Conservation (phyloP, 1,140 invertebrate genomes). For the Microvelia longipes region DNA sequence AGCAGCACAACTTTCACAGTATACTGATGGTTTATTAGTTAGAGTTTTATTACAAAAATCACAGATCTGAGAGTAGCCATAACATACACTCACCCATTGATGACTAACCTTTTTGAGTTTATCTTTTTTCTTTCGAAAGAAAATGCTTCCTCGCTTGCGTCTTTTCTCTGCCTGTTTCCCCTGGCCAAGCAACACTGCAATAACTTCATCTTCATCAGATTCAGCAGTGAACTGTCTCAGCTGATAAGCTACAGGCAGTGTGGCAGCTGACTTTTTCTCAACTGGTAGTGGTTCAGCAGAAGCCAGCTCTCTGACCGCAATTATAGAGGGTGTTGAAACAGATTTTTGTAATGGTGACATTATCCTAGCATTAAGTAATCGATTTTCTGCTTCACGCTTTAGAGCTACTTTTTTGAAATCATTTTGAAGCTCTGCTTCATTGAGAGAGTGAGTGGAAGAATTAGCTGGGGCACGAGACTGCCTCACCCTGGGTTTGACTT, state of each 20-base stretch:
- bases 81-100: conserved; percentile 58
- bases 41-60: conserved; percentile 67
- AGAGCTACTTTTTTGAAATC: conserved; percentile 42
- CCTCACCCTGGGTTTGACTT: conserved; percentile 19
- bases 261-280: conserved; percentile 26
- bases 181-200: conserved; percentile 17
- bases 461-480: conserved; percentile 38
- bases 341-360: conserved; percentile 63
- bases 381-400: conserved; percentile 41
- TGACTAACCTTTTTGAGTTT: conserved; percentile 53
- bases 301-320: conserved; percentile 43
- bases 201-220: conserved; percentile 36
- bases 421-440: conserved; percentile 59
- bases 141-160: conserved; percentile 69
- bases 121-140: conserved; percentile 79
- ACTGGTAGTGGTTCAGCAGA: conserved; percentile 20
- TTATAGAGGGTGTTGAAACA: conserved; percentile 74
- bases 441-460: conserved; percentile 65
- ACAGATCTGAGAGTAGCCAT: conserved; percentile 51
- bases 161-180: conserved; percentile 46
- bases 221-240: conserved; percentile 32
- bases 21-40: conserved; percentile 56
- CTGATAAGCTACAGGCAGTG: conserved; percentile 31
- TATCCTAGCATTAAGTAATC: conserved; percentile 50
- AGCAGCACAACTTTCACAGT: conserved; percentile 61